Base-by-base conservation (phyloP, 2,113 vertebrate species). In the Atractosteus spatula region DNA sequence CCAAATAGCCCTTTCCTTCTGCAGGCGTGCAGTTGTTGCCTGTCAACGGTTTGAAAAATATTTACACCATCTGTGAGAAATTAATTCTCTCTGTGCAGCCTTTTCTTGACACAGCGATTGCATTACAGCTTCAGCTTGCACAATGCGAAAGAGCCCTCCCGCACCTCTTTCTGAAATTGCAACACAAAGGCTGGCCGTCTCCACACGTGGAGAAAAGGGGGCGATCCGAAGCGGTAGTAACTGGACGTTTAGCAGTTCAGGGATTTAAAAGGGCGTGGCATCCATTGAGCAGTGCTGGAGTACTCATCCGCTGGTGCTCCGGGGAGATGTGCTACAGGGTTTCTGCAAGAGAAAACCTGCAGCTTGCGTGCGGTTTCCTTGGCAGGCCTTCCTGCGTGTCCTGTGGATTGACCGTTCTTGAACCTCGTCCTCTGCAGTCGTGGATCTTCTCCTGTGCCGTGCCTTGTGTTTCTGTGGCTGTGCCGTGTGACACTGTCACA, bases 11-110 rank as follows among this genome's bases (percentile, higher is more conserved):
- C 57, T 10, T 7, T 11, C n/a, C 55, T 41, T 42, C 45, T 65
- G 42, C 67, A 41, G 42, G 45, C 8, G 13, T 64, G 55, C 67
- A 51, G 66, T 63, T 56, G 42, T 8, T 45, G 66, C 63, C 42
- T 68, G 72, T 68, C 76, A 77, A 61, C 66, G 16, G 11, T 77
- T 68, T 70, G 56, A 69, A 70, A 71, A 74, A 74, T 74, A 71
- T 74, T 71, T 67, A 16, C 69, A 62, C 68, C 76, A 74, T 72
- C 65, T 77, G 69, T 71, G 71, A 59, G 68, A 11, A 54, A 69
- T 59, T 59, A 59, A 59, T 59, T 59, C 57, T 59, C 57, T 59
- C n/a, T 2, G n/a, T 16, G n/a, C 10, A 59, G 14, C n/a, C 4
- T 13, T 59, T 59, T 8, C 57, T 59, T n/a, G 57, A n/a, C 57